Base-by-base conservation (phyloP, 30 jellyfish, hydroid and myxozoan genomes). In the Turritopsis rubra region DNA sequence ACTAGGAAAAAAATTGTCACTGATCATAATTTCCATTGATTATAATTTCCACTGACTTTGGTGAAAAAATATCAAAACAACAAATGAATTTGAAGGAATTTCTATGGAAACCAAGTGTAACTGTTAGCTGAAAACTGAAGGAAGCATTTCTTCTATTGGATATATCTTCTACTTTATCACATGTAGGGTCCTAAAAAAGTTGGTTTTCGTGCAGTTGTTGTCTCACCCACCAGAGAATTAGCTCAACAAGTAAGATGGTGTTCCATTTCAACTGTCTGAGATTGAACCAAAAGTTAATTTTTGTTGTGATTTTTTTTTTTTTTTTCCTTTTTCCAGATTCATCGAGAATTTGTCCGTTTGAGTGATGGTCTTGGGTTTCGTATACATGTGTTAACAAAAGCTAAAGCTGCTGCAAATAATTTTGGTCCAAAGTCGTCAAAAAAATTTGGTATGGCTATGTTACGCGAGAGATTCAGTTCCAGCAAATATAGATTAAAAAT, bases 191-290 rank as follows among this genome's bases (percentile, higher is more conserved):
- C 98, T 71, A 85, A 78, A 65, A 88, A 88, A 22, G 84, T 28
- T 73, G 99, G 99, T 8, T 74, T 94, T 52, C 81, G 97, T 24
- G 99, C 96, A 1, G 94, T 94, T 23, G 85, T 94, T 7, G 72
- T 94, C 23, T 91, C 97, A 24, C 99, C 99, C 17, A 94, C 99
- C 22, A 86, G 97, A 83, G 99, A 94, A 75, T 83, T 94, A 74
- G 91, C 97, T 3, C 95, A 89, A 65, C 99, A 94, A 94, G 99
- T 93, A 66, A 22, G 54, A 0, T 27, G 77, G n/a, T n/a, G n/a
- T n/a, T n/a, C n/a, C 60, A 13, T 3, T 41, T 41, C 5, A 41
- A 13, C 13, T 41, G 60, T 41, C 60, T 3, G 13, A 3, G 60
- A 3, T 41, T 41, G 60, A 41, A 41, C 60, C 60, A 13, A 41